These are phyloP conservation scores for Rhagoletis zephyria DNA, from an alignment of 1,140 invertebrate species.

Conservation along the genomic window DNA sequence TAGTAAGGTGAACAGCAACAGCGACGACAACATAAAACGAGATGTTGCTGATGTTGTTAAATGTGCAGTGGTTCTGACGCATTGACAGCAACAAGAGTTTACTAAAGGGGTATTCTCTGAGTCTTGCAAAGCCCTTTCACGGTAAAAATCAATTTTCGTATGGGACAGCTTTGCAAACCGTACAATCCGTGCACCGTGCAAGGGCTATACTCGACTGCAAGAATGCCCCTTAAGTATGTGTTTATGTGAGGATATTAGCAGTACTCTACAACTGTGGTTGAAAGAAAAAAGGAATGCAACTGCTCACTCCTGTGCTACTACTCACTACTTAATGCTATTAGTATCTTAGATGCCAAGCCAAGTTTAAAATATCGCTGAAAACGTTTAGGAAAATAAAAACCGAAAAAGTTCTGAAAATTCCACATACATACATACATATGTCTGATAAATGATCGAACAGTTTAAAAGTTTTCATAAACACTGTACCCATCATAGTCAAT, in stretches of 20 bases:
- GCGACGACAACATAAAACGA: not conserved
- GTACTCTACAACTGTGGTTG: too few relatives aligned
- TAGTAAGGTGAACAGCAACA: not conserved
- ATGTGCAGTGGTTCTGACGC: not conserved
- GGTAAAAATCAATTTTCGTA: too few relatives aligned
- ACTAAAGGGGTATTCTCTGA: too few relatives aligned
- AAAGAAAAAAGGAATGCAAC: too few relatives aligned
- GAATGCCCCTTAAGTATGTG: too few relatives aligned
- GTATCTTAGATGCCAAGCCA: not conserved
- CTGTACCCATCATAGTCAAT: not conserved
- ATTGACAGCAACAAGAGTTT: not conserved
- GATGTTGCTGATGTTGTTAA: conserved; percentile 21
- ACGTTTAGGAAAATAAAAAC: not conserved
- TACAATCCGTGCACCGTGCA: too few relatives aligned
- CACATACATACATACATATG: too few relatives aligned
- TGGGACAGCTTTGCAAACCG: too few relatives aligned
- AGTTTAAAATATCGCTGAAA: not conserved
- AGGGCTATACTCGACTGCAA: too few relatives aligned
- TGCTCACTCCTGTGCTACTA: not conserved
- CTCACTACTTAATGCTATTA: not conserved
- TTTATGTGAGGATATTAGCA: not conserved
- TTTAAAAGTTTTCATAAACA: not conserved
- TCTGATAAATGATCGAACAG: conserved; percentile 14
- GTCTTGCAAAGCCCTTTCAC: too few relatives aligned
- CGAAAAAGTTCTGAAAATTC: too few relatives aligned